Evolutionary conservation across 2,797 vertebrate genomes (phyloP), one percentile per base, ranked within the genome.

Genomic region (Chiroxiphia lanceolata): DNA sequence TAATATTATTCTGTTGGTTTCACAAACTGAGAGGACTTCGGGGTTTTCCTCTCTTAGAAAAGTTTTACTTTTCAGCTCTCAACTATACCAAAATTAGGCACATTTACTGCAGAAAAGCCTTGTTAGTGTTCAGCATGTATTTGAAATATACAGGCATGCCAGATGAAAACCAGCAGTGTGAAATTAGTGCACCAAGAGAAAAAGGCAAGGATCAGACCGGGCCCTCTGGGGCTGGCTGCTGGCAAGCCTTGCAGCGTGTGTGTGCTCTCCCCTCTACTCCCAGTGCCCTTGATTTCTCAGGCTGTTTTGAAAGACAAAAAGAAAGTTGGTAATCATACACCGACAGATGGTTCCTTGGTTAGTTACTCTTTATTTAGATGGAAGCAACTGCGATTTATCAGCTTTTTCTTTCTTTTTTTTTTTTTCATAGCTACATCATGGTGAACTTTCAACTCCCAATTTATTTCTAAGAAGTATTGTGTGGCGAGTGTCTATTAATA

Each of bases 291-390:
- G 65, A 85, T 92, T 95, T 85, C 86, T 74, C 89, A 76, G 90
- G 67, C 93, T 93, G 90, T 76, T 96, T 94, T 96, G 91, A 96
- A 96, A 96, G 95, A 95, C 96, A 96, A 92, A 97, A 96, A 96
- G 96, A 93, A 96, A 96, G 95, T 95, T 95, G 84, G 95, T 95
- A 97, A 96, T 95, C 96, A 93, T 95, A 93, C 94, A 91, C 95
- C 6, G 77, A 94, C 96, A 97, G 96, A 97, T 97, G 96, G 96
- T 89, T 97, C 83, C 95, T 92, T 93, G 89, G 72, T 93, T 95
- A 91, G 90, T 94, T 95, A 72, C 89, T 94, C 92, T 96, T 92
- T 96, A 96, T 97, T 95, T 96, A 97, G 83, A 94, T 90, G 56
- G 87, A 95, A 94, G 86, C 90, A 95, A 97, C 93, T 96, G 96